These are phyloP conservation scores for Chironomus tepperi DNA, from an alignment of 1,140 invertebrate species.

Conservation along the genomic window DNA sequence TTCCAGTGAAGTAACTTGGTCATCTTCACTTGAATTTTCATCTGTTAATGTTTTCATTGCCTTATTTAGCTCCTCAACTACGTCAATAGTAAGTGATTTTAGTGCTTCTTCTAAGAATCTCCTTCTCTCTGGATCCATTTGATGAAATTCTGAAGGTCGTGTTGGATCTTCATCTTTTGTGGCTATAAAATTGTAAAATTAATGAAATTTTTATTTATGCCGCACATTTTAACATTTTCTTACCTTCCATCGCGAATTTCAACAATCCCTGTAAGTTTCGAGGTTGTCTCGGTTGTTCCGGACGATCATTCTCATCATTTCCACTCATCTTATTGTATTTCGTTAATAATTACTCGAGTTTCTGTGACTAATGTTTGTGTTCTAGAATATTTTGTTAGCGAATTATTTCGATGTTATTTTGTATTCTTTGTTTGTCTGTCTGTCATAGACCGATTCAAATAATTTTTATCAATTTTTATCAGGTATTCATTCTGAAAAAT, in stretches of 20 bases:
- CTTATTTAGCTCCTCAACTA: conserved; percentile 45
- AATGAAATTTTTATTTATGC: neutral
- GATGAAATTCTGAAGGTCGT: neutral
- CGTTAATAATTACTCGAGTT: no score
- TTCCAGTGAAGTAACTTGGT: conserved; percentile 44
- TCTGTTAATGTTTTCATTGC: conserved; percentile 41
- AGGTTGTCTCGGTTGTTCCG: conserved; percentile 34
- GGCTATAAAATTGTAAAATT: conserved; percentile 15
- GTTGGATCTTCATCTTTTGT: conserved; percentile 17
- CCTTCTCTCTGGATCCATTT: conserved; percentile 38
- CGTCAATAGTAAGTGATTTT: conserved; percentile 44
- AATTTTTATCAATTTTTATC: no score
- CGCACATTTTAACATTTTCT: neutral
- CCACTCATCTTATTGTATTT: no score
- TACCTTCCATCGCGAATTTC: conserved; percentile 2
- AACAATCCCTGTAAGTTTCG: conserved; percentile 28
- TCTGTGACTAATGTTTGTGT: neutral
- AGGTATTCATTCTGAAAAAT: no score
- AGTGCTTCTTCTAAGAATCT: conserved; percentile 47
- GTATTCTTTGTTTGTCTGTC: no score
- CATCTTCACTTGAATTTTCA: conserved; percentile 37
- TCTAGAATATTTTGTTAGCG: conserved; percentile 18
- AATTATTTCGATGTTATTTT: no score
- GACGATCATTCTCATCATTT: conserved; percentile 12
- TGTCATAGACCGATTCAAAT: no score